Evolutionary conservation across 2,888 invertebrate genomes (phyloP), one percentile per base, ranked within the genome.

Genomic region (Acrocyrtus sp.): DNA sequence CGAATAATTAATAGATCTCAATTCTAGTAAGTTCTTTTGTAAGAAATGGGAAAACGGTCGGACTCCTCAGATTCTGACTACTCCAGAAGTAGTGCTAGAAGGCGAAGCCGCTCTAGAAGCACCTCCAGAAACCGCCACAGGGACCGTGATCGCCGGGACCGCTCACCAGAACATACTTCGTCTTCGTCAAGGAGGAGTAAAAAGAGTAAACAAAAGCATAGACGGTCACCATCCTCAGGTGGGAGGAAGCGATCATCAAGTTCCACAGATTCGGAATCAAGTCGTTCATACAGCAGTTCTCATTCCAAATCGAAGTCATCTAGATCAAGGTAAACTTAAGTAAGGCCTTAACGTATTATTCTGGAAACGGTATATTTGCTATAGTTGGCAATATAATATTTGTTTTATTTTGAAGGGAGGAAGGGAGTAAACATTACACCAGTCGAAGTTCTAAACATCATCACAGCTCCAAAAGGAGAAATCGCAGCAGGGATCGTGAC

Each of bases 51-150:
- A 4, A 50, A 54, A 34, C 43, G 60, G 2, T 72, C 72, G 4
- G 72, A 72, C 39, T 72, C 72, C 2, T 62, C 62, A 1, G 70
- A 62, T 41, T 56, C 68, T 12, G 68, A 68, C 27, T 68, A 68
- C 34, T 39, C 50, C 1, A 68, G 45, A 41, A 53, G 73, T 43
- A 15, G 66, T 1, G 62, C 53, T 39, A 62, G 65, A 60, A 45
- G 63, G 29, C 57, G 48, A 29, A 57, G 67, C 29, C 29, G 63
- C 19, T 63, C 63, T 3, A 27, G 58, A 58, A 67, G 60, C 39
- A 60, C 57, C 12, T 65, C 63, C 17, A 45, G 61, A 56, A 63
- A 51, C 19, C 47, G 74, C 10, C 27, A 60, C 1, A 48, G 70
- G 17, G 61, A 70, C 8, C 48, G 65, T 21, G 68, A 63, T 27